A percentile compares a stretch with the other conserved stretches of the same genome.
phyloP scores from a whole-genome alignment of 1,140 invertebrate genomes.

The Popillia japonica region DNA sequence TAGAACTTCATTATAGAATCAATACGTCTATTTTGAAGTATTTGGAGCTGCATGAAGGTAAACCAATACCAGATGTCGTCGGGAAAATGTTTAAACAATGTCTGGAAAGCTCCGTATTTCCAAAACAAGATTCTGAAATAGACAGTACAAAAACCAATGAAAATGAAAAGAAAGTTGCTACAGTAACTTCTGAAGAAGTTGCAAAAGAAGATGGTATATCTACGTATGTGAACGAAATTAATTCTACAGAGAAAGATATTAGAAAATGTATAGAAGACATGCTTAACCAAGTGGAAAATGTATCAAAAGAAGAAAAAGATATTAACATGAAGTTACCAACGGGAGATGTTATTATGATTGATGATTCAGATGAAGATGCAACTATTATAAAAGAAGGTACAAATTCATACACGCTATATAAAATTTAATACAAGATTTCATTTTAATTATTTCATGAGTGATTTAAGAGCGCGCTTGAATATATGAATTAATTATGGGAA shows the following conservation, averaged over 20 bases:
- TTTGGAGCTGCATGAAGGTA: slow-evolving; percentile 73
- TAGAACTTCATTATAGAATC: slow-evolving; percentile 85
- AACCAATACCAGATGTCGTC: slow-evolving; percentile 54
- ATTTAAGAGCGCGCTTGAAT: no score
- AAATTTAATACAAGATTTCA: no score
- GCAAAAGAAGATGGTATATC: slow-evolving; percentile 33
- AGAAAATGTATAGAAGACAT: slow-evolving; percentile 48
- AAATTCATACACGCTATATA: not conserved
- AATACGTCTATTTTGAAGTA: slow-evolving; percentile 88
- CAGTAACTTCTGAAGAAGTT: not conserved
- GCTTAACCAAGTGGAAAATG: slow-evolving; percentile 46
- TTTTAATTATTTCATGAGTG: no score
- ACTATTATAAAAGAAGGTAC: slow-evolving; percentile 10
- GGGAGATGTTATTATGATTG: slow-evolving; percentile 55
- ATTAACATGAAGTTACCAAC: not conserved
- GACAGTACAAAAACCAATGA: not conserved
- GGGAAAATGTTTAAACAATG: slow-evolving; percentile 58
- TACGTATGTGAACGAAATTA: not conserved
- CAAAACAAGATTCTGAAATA: slow-evolving; percentile 34
- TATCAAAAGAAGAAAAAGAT: slow-evolving; percentile 30
- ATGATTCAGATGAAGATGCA: slow-evolving; percentile 56
- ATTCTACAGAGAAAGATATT: slow-evolving; percentile 40
- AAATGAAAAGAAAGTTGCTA: slow-evolving; percentile 26
- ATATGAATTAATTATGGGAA: no score
- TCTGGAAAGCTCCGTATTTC: slow-evolving; percentile 48